Evolutionary conservation across 92 coral and sea anemone genomes (phyloP).

Genomic region (Porites cylindrica): DNA sequence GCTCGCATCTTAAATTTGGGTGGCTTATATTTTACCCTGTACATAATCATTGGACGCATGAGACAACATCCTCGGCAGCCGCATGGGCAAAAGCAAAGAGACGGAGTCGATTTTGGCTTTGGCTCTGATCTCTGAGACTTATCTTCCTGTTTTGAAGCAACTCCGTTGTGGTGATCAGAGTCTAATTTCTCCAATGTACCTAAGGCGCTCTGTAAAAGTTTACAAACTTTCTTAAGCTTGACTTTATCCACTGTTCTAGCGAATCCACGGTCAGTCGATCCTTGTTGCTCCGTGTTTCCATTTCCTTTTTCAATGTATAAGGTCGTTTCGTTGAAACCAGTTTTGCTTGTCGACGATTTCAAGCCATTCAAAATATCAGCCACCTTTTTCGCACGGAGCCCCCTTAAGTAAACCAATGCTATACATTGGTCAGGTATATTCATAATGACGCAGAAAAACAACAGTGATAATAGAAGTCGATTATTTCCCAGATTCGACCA

Average conservation of each 20-base stretch:
- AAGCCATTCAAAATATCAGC: no score
- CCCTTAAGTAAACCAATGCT: not conserved
- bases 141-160: not conserved
- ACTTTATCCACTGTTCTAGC: not conserved
- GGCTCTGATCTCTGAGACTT: conserved; percentile 36
- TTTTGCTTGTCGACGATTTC: not conserved
- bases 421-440: not conserved
- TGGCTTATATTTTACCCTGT: conserved; percentile 74
- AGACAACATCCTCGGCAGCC: conserved; percentile 66
- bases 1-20: conserved; percentile 76
- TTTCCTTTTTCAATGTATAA: not conserved
- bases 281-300: not conserved
- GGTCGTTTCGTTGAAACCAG: not conserved
- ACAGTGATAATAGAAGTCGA: not conserved
- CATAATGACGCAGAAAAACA: not conserved
- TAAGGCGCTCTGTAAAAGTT: conserved; percentile 23
- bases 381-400: not conserved
- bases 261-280: not conserved
- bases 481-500: not conserved
- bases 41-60: conserved; percentile 53
- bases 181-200: conserved; percentile 5
- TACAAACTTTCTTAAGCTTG: conserved; percentile 26
- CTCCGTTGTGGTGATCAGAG: not conserved
- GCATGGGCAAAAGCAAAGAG: conserved; percentile 50
- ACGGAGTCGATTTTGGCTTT: conserved; percentile 35